Evolutionary conservation across 2,888 invertebrate species (phyloP).

Genomic region (Mongoloraphidia duomilia): DNA sequence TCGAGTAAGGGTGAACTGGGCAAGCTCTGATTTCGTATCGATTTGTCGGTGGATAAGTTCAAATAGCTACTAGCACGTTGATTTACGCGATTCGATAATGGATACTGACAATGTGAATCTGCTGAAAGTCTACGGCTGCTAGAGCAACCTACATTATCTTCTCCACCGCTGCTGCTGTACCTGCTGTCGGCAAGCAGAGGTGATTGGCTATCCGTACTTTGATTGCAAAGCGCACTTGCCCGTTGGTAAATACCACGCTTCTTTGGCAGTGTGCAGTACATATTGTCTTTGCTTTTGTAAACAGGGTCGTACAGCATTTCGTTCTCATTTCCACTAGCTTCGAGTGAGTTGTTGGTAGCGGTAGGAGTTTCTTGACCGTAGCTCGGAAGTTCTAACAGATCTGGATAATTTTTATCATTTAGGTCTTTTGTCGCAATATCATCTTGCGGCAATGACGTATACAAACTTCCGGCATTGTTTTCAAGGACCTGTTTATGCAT

Average conservation of each 20-base stretch:
- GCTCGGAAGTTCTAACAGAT: conserved; percentile 33
- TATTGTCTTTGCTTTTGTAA: conserved; percentile 2
- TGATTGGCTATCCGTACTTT: conserved; percentile 53
- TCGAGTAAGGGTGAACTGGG: conserved; percentile 49
- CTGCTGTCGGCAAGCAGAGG: conserved; percentile 55
- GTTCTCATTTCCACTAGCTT: conserved; percentile 26
- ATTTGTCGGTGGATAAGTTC: conserved; percentile 39
- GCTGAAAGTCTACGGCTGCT: conserved; percentile 34
- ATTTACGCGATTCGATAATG: conserved; percentile 24
- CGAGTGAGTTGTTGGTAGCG: conserved; percentile 24
- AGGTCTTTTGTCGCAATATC: conserved; percentile 16
- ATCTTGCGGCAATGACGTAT: conserved; percentile 20
- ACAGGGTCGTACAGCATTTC: conserved; percentile 25
- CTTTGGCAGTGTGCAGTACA: conserved; percentile 45
- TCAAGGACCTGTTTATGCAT: conserved; percentile 21
- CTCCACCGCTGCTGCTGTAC: conserved; percentile 57
- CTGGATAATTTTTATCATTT: conserved; percentile 40
- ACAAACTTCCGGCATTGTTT: conserved; percentile 19
- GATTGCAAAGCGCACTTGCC: conserved; percentile 17
- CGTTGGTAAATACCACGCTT: conserved; percentile 25
- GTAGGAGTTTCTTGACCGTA: conserved; percentile 19
- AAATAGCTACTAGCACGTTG: conserved; percentile 55
- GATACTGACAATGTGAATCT: conserved; percentile 28
- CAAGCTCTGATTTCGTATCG: conserved; percentile 41
- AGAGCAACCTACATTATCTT: conserved; percentile 35